Evolutionary conservation across 2,888 invertebrate genomes (phyloP), one percentile per base, ranked within the genome.

Genomic region (Stenodema calcarata): DNA sequence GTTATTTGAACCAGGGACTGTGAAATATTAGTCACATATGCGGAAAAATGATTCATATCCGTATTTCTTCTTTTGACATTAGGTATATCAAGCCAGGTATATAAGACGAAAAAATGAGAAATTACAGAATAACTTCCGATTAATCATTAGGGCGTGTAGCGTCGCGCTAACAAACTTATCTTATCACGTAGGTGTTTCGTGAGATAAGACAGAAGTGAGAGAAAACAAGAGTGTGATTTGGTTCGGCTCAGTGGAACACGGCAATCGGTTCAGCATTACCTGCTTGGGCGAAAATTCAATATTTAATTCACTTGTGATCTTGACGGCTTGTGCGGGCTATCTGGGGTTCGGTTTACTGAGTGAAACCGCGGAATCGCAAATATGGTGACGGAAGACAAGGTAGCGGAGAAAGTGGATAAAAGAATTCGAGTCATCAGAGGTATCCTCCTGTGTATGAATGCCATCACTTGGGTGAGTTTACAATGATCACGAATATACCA

Each of bases 341-440:
- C 6, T 7, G 35, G 75, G n/a, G 35, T 30, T 16, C 75, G 35
- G 75, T 28, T 69, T n/a, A 69, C 27, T n/a, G 69, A 69, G 9
- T 27, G 35, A 75, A 16, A 41, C 30, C 41, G 6, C 2, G 35
- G 35, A 35, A 35, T 35, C 35, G 18, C 41, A 23, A 82, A 41
- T 14, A 84, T 84, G 84, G 27, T 16, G 44, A 18, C n/a, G 30
- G 84, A 84, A 14, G 75, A 87, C 44, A 79, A 85, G 41, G 16
- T 87, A 54, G 92, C 92, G 41, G 92, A 93, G 79, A 94, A 94
- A 90, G 92, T 96, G 90, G 95, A 95, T 90, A 94, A 94, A 89
- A 94, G 95, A 90, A 96, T 96, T 90, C 94, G 94, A 88, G 94
- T 95, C 90, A 93, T 96, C 88, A 96, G 96, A 91, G 96, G 96